phyloP scores from a whole-genome alignment of 2,888 invertebrate species.

The Heliothis peltigera region DNA sequence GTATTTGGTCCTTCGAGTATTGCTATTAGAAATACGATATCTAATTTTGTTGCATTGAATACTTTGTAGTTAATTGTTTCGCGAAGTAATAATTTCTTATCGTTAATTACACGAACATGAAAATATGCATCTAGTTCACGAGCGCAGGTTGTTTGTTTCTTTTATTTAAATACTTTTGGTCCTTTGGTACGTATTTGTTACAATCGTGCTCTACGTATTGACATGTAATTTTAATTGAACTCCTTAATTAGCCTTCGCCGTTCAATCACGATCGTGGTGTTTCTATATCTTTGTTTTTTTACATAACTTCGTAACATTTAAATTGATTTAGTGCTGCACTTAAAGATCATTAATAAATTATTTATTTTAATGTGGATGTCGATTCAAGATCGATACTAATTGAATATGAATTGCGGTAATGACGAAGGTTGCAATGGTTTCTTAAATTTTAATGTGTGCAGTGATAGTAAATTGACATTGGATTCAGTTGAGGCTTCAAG shows the following conservation, averaged over 20 bases:
- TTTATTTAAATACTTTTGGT: constrained; percentile 9
- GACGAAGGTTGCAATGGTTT: constrained; percentile 35
- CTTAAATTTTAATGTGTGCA: constrained; percentile 21
- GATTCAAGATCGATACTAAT: constrained; percentile 24
- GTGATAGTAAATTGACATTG: constrained; percentile 58
- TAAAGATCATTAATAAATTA: constrained; percentile 30
- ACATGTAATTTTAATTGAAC: constrained; percentile 46
- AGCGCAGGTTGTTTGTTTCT: constrained; percentile 35
- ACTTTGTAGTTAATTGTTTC: constrained; percentile 11
- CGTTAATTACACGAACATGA: constrained; percentile 24
- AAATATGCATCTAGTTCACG: constrained; percentile 57
- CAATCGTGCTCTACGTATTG: constrained; percentile 36
- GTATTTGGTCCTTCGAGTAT: not conserved
- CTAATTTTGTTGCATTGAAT: constrained; percentile 10
- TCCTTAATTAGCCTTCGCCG: constrained; percentile 42
- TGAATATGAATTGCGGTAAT: constrained; percentile 24
- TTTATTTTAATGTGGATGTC: constrained; percentile 16
- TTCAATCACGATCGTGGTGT: constrained; percentile 40
- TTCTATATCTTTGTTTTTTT: constrained; percentile 26
- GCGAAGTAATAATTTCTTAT: constrained; percentile 28
- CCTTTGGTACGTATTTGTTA: constrained; percentile 13
- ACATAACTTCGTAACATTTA: constrained; percentile 2
- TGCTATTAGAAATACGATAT: constrained; percentile 7
- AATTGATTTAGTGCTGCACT: constrained; percentile 31
- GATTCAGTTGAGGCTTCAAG: constrained; percentile 29